Evolutionary conservation across 2,113 vertebrate genomes (phyloP).

Genomic region (Meriones unguiculatus): DNA sequence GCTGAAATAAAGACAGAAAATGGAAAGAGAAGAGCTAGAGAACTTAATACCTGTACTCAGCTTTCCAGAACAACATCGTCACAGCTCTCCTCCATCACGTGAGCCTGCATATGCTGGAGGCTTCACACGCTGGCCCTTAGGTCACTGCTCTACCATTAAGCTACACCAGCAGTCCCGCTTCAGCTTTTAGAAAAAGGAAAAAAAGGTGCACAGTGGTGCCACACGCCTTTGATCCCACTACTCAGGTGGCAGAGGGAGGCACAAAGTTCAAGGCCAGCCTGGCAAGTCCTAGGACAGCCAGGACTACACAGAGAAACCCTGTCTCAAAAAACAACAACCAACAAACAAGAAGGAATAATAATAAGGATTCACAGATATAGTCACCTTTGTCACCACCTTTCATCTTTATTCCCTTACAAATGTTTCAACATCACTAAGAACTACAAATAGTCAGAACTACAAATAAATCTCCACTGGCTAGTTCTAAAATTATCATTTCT

Average conservation of each 20-base stretch:
- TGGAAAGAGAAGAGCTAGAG: not conserved
- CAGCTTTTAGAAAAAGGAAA: not conserved
- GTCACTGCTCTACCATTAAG: not conserved
- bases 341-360: not conserved
- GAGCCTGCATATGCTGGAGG: not conserved
- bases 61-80: not conserved
- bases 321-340: not conserved
- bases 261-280: not conserved
- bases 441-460: not conserved
- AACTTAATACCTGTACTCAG: not conserved
- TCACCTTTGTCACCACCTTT: not conserved
- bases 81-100: not conserved
- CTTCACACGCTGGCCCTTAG: not conserved
- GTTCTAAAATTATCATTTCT: not conserved
- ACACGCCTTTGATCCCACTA: not conserved
- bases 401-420: not conserved
- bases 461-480: not conserved
- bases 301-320: not conserved
- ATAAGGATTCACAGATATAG: not conserved
- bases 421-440: not conserved
- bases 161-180: not conserved
- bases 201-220: not conserved
- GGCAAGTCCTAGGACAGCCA: not conserved
- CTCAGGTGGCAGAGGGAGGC: not conserved
- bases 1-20: not conserved